These are phyloP conservation scores for Mesoclemmys tuberculata DNA, from an alignment of 2,113 vertebrate genomes.

Conservation along the genomic window DNA sequence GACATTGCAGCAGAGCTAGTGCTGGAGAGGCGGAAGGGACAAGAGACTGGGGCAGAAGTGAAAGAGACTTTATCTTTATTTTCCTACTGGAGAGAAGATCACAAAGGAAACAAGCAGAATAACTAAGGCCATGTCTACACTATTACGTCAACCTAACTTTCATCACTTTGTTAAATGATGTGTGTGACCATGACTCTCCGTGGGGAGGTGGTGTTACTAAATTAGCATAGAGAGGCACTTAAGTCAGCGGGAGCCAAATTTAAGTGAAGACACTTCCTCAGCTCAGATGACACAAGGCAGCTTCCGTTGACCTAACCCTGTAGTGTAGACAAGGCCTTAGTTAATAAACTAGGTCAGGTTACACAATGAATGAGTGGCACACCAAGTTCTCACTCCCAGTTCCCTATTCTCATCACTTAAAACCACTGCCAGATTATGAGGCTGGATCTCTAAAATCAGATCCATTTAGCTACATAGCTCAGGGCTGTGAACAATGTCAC, in stretches of 20 bases:
- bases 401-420: not conserved
- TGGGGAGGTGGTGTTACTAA: not conserved
- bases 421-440: accelerated
- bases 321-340: not conserved
- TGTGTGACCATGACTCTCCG: not conserved
- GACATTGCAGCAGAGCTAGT: not conserved
- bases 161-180: not conserved
- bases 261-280: not conserved
- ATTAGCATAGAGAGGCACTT: not conserved
- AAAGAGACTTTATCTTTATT: not conserved
- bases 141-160: not conserved
- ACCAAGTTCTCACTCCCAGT: not conserved
- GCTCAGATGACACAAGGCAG: not conserved
- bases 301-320: not conserved
- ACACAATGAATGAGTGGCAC: not conserved
- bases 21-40: not conserved
- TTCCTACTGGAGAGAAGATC: not conserved
- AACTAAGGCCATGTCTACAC: not conserved
- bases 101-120: not conserved
- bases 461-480: not conserved
- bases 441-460: not conserved
- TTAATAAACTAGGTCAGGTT: accelerated
- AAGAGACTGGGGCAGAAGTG: not conserved
- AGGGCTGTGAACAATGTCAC: not conserved
- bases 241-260: not conserved